Base-by-base conservation (phyloP, 2,888 invertebrate genomes). In the Lottia scabra region DNA sequence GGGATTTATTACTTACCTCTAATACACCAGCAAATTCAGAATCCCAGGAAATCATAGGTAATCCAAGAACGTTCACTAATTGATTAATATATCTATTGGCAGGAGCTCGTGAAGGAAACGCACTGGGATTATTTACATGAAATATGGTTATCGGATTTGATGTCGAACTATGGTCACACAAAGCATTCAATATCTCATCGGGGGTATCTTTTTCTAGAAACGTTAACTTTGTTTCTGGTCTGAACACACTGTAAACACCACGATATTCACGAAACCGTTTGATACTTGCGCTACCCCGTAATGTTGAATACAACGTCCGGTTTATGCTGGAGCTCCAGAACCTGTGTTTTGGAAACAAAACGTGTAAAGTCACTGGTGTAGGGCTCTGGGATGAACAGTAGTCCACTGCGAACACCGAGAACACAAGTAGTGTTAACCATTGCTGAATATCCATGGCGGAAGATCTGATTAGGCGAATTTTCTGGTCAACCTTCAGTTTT, bases 1-100 rank as follows among this genome's bases (percentile, higher is more conserved):
- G 38, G 10, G 10, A 63, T 8, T 30, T 45, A 16, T 43, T 30
- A 70, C 70, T 65, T 48, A 70, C 70, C 65, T 45, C 48, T 15
- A 65, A 63, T 15, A 46, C 45, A 10, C 64, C 26, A 10, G 70
- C 64, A 65, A 65, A 70, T 19, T 70, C 70, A 15, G 70, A 44
- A 65, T 70, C 70, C 70, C 70, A 70, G 3, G 65, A 70, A 65
- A 70, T 70, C 46, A 70, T 65, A 10, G 70, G 70, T 65, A 70
- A 45, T 45, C 70, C 70, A 27, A 63, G 46, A 63, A 65, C 64
- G 30, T 65, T 44, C 8, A 65, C 65, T 26, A 70, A 44, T 27
- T 70, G 70, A 23, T 30, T 70, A 16, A 70, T 70, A 12, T 70
- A 70, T 65, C 46, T 70, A 46, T 70, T 63, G 13, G 70, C 44